phyloP scores from a whole-genome alignment of 2,797 vertebrate species.

The Anomalospiza imberbis region DNA sequence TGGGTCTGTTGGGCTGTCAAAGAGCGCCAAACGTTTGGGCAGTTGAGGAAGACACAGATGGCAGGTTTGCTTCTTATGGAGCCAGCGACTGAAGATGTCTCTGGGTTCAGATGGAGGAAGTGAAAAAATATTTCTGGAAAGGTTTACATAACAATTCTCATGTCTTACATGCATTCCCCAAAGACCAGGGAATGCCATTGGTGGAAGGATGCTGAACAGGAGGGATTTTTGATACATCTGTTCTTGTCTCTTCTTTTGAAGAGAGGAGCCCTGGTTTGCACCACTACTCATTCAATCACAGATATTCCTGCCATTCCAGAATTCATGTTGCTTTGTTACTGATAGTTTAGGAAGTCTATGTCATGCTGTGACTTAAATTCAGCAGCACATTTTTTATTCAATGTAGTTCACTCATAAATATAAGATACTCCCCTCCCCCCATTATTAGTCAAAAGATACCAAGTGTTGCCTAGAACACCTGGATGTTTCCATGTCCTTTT shows the following conservation, averaged over 20 bases:
- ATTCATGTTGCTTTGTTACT: not conserved
- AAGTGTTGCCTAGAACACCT: not conserved
- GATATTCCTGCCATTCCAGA: not conserved
- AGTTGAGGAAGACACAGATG: not conserved
- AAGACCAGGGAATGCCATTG: not conserved
- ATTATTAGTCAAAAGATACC: not conserved
- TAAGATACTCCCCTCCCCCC: fast-evolving
- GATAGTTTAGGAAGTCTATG: not conserved
- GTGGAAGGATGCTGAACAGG: not conserved
- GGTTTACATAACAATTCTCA: not conserved
- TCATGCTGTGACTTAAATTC: not conserved
- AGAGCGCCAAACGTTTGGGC: not conserved
- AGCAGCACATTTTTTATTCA: not conserved
- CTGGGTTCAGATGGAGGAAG: not conserved
- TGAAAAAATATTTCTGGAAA: not conserved
- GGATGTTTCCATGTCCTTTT: not conserved
- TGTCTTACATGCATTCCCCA: not conserved
- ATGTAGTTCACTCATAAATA: not conserved
- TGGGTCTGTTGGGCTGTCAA: not conserved
- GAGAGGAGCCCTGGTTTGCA: not conserved
- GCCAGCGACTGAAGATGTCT: not conserved
- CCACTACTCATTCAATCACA: not conserved
- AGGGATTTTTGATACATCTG: not conserved
- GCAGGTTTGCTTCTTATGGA: not conserved
- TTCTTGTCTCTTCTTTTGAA: not conserved